phyloP scores from a whole-genome alignment of 2,113 vertebrate species.

The Larimichthys polyactis region DNA sequence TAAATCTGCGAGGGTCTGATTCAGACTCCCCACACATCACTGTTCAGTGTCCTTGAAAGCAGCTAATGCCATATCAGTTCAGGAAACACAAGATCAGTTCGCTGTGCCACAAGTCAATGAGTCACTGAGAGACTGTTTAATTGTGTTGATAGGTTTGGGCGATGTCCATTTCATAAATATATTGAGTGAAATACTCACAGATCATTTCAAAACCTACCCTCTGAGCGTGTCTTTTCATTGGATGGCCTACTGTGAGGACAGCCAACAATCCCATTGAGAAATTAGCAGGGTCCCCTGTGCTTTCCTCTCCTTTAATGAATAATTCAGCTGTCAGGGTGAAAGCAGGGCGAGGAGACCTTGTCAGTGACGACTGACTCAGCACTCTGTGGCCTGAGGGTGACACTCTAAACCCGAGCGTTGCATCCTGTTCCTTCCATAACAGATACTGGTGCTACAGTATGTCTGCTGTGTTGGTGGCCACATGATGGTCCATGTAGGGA shows the following conservation, averaged over 20 bases:
- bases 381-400: conserved; percentile 73
- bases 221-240: conserved; percentile 51
- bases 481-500: conserved; percentile 4
- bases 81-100: conserved; percentile 61
- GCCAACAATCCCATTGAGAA: conserved; percentile 84
- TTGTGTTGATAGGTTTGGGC: conserved; percentile 38
- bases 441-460: conserved; percentile 31
- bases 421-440: conserved; percentile 55
- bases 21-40: conserved; percentile 63
- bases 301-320: conserved; percentile 80
- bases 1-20: conserved; percentile 76
- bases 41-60: conserved; percentile 74
- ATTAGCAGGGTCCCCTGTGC: conserved; percentile 78
- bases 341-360: conserved; percentile 74
- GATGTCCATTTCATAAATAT: conserved; percentile 64
- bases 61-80: conserved; percentile 54
- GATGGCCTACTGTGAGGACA: conserved; percentile 67
- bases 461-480: conserved; percentile 25
- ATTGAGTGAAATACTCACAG: conserved; percentile 54
- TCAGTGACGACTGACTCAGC: conserved; percentile 78
- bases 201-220: conserved; percentile 50
- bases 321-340: conserved; percentile 80
- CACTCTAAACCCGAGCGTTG: conserved; percentile 67
- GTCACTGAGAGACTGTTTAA: conserved; percentile 60
- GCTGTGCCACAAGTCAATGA: conserved; percentile 60